A percentile compares a stretch with the other conserved stretches of the same genome.
phyloP scores from a whole-genome alignment of 2,888 invertebrate species.

The Beris morrisii region DNA sequence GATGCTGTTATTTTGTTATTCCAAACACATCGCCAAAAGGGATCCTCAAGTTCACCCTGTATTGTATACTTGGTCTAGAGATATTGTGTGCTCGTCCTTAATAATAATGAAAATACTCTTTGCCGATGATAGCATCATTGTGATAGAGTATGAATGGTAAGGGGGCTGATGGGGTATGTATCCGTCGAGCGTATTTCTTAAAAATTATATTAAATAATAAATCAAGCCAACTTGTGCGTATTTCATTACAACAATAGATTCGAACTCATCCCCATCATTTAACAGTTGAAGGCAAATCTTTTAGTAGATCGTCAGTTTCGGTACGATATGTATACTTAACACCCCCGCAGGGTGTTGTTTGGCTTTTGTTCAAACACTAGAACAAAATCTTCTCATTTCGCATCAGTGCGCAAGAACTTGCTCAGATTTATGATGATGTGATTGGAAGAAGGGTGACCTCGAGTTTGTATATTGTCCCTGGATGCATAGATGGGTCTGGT shows the following conservation, averaged over 20 bases:
- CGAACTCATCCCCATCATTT: not conserved
- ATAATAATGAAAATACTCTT: constrained; percentile 32
- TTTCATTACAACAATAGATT: constrained; percentile 27
- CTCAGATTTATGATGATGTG: too few relatives aligned
- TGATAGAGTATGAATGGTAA: not conserved
- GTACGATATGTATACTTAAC: constrained; percentile 21
- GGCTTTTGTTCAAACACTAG: constrained; percentile 44
- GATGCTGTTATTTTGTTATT: constrained; percentile 26
- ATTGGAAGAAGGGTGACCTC: too few relatives aligned
- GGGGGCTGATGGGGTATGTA: not conserved
- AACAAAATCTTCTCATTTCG: constrained; percentile 57
- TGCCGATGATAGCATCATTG: constrained; percentile 28
- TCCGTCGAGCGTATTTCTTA: too few relatives aligned
- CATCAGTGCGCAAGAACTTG: constrained; percentile 49
- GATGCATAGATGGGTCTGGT: too few relatives aligned
- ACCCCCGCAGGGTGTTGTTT: constrained; percentile 36
- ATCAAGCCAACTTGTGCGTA: constrained; percentile 5
- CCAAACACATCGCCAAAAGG: constrained; percentile 16
- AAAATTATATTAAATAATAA: constrained; percentile 22
- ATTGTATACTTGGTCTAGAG: constrained; percentile 16
- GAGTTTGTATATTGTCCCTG: too few relatives aligned
- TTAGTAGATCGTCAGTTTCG: too few relatives aligned
- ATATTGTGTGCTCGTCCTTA: constrained; percentile 7
- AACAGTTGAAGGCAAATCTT: too few relatives aligned
- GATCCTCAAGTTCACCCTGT: not conserved